Conservation (phyloP, 2,797 vertebrate genomes). For the Tangara arthus region DNA sequence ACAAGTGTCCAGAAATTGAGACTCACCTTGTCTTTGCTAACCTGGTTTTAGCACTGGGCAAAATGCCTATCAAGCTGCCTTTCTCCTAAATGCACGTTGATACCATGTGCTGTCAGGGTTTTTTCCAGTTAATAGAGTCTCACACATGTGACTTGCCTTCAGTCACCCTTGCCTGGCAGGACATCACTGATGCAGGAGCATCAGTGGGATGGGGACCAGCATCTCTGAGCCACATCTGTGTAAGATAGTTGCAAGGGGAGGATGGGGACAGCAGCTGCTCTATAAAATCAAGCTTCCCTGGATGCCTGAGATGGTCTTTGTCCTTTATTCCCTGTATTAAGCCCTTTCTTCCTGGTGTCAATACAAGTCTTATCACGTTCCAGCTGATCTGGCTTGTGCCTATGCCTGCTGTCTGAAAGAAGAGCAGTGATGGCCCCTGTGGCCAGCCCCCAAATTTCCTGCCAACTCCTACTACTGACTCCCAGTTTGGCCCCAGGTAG, state of each 20-base stretch:
- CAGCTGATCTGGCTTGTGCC: not conserved
- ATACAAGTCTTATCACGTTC: not conserved
- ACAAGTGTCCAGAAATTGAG: not conserved
- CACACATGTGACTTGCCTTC: accelerated
- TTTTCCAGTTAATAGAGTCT: not conserved
- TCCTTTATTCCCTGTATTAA: not conserved
- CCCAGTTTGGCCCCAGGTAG: not conserved
- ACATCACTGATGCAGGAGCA: not conserved
- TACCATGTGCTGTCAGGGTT: not conserved
- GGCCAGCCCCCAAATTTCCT: not conserved
- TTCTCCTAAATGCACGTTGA: not conserved
- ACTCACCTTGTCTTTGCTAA: not conserved
- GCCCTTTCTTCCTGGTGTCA: not conserved
- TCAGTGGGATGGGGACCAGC: not conserved
- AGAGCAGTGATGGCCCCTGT: accelerated
- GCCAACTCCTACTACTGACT: not conserved
- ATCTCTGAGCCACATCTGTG: not conserved
- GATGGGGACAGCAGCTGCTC: not conserved
- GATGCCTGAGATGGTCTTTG: not conserved
- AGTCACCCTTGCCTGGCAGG: not conserved
- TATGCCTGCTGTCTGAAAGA: not conserved
- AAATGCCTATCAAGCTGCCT: not conserved
- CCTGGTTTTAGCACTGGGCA: not conserved
- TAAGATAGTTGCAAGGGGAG: not conserved
- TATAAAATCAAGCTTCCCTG: not conserved